Base-by-base conservation (phyloP, 2,888 invertebrate species). In the Nemurella pictetii region DNA sequence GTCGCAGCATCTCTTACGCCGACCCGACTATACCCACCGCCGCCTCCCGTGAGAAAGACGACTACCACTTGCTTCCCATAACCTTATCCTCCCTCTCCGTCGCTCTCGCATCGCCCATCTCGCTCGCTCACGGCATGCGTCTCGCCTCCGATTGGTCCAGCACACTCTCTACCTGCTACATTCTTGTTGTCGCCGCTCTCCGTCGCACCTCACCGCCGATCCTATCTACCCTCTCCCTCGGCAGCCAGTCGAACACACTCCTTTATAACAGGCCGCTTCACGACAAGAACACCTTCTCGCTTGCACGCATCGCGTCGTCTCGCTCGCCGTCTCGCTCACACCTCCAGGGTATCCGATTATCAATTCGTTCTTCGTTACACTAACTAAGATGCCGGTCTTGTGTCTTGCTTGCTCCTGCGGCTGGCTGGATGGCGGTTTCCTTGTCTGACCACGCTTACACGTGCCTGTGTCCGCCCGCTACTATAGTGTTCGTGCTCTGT, bases 1-100 rank as follows among this genome's bases (percentile, higher is more conserved):
- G 55, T 20, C 20, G 1, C 5, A 2, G 55, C 3, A 55, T 55
- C 55, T 55, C 55, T 55, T 55, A 55, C 30, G 5, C 9, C 15
- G 27, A 1, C 32, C 80, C 4, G 5, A 81, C 80, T 81, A 36
- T 81, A 81, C 32, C 5, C 32, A 1, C 26, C 26, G 4, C 25
- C 36, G n/a, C 25, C 26, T 75, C 32, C 26, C 80, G 80, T 81
- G 80, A 81, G 80, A 81, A 81, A 32, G 27, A 35, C 26, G 35
- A 29, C 80, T 81, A 25, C 36, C 35, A 81, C 36, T 81, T 36
- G 80, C 80, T 81, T 81, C 80, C 80, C 80, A 81, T 81, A 30
- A 35, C 36, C 30, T 81, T 26, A 25, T 55, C 25, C 4, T 32
- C 80, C 35, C 80, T 7, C 80, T 81, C 80, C 25, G n/a, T 36